Percentiles rank a stretch among this genome's conserved stretches.
Evolutionary conservation across 1,140 invertebrate species (phyloP).

Genomic region (Dendroctonus ponderosae): DNA sequence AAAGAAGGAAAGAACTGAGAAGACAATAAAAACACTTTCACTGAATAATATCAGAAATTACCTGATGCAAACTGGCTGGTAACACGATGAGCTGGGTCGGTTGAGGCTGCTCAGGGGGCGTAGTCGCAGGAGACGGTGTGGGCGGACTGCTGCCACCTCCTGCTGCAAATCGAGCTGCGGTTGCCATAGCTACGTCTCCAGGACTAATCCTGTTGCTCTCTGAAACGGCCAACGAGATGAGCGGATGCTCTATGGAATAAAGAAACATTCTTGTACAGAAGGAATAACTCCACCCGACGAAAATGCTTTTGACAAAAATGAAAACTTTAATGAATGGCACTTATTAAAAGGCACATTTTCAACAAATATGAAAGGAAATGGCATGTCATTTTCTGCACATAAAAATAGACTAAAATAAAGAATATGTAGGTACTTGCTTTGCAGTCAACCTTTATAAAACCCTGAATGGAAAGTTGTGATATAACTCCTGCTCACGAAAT

Average conservation of each 20-base stretch:
- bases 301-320: neutral
- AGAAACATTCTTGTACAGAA: neutral
- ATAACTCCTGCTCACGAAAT: no score
- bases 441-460: no score
- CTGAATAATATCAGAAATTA: conserved; percentile 38
- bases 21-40: conserved; percentile 10
- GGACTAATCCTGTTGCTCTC: conserved; percentile 46
- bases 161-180: conserved; percentile 50
- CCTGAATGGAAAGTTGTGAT: no score
- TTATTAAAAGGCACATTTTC: conserved; percentile 12
- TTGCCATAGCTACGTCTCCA: conserved; percentile 50
- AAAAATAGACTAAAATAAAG: no score
- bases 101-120: conserved; percentile 46
- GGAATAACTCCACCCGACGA: conserved; percentile 1
- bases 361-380: conserved; percentile 9
- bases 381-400: neutral
- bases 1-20: no score
- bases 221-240: conserved; percentile 40
- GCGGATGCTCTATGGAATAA: conserved; percentile 11
- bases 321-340: conserved; percentile 9
- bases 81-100: conserved; percentile 50
- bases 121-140: conserved; percentile 47
- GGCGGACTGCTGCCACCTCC: conserved; percentile 48
- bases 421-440: no score
- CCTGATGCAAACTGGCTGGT: conserved; percentile 51